Conservation (phyloP, 1,140 invertebrate species). For the Eufriesea mexicana region DNA sequence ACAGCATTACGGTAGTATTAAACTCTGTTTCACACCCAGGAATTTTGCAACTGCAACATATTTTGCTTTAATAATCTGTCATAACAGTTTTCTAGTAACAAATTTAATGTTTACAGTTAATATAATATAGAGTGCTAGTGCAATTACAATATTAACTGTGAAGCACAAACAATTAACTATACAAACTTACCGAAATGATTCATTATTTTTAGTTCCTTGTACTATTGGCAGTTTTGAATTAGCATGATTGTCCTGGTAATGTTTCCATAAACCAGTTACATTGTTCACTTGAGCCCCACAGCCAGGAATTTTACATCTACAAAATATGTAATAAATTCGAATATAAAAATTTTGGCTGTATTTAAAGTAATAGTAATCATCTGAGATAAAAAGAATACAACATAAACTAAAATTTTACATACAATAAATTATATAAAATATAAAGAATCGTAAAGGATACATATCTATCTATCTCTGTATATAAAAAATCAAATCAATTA, state of each 20-base stretch:
- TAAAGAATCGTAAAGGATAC: conserved; percentile 2
- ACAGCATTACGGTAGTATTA: conserved; percentile 72
- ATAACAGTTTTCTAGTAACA: background rate
- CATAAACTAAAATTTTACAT: background rate
- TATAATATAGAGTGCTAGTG: background rate
- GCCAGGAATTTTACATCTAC: conserved; percentile 79
- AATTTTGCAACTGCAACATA: conserved; percentile 75
- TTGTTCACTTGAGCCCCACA: conserved; percentile 78
- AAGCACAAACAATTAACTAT: background rate
- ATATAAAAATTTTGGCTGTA: conserved; percentile 4
- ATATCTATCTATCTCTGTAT: background rate
- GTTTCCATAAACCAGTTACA: conserved; percentile 78
- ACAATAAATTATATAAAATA: background rate
- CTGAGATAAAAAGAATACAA: background rate
- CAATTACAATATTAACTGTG: background rate
- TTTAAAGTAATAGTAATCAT: background rate
- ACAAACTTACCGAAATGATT: conserved; percentile 74
- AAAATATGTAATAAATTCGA: background rate
- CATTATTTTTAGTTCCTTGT: conserved; percentile 73
- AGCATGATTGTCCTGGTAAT: conserved; percentile 81
- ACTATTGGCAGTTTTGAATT: conserved; percentile 74
- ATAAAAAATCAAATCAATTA: background rate
- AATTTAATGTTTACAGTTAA: background rate
- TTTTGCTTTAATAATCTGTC: background rate
- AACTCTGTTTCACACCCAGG: conserved; percentile 76